A percentile compares a stretch with the other conserved stretches of the same genome.
phyloP scores from a whole-genome alignment of 1,140 invertebrate species.

The Pentalonia nigronervosa region DNA sequence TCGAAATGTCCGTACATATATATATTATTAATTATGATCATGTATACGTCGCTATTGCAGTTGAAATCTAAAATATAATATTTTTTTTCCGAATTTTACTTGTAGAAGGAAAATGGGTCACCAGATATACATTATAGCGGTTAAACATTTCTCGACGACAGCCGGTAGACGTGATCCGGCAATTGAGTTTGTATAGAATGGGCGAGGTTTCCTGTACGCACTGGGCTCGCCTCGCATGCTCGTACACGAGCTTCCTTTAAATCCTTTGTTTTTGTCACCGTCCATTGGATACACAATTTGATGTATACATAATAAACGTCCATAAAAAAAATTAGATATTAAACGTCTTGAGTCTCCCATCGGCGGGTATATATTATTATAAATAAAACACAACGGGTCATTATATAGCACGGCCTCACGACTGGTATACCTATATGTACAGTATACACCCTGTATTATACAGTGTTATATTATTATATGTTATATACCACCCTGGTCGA shows the following conservation, averaged over 20 bases:
- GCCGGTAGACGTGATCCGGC: constrained; percentile 50
- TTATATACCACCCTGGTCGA: background rate
- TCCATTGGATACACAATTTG: constrained; percentile 36
- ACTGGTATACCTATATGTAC: background rate
- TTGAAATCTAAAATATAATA: background rate
- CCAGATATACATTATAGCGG: constrained; percentile 19
- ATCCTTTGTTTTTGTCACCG: constrained; percentile 57
- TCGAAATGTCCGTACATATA: background rate
- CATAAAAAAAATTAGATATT: constrained; percentile 43
- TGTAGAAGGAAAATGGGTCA: constrained; percentile 11
- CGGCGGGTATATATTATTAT: background rate
- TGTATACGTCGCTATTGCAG: background rate
- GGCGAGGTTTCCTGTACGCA: constrained; percentile 57
- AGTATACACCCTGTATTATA: background rate
- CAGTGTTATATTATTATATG: no score
- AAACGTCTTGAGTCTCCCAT: constrained; percentile 29
- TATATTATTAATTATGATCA: background rate
- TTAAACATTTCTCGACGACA: constrained; percentile 44
- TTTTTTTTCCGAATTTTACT: background rate
- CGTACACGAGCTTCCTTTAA: constrained; percentile 37
- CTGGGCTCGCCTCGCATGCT: constrained; percentile 35
- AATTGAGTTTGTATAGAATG: constrained; percentile 57
- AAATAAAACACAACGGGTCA: background rate
- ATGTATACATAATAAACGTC: constrained; percentile 19
- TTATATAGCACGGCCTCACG: background rate